A percentile compares a stretch with the other conserved stretches of the same genome.
Conservation (phyloP, 2,113 vertebrate species). For the Plotosus lineatus region DNA sequence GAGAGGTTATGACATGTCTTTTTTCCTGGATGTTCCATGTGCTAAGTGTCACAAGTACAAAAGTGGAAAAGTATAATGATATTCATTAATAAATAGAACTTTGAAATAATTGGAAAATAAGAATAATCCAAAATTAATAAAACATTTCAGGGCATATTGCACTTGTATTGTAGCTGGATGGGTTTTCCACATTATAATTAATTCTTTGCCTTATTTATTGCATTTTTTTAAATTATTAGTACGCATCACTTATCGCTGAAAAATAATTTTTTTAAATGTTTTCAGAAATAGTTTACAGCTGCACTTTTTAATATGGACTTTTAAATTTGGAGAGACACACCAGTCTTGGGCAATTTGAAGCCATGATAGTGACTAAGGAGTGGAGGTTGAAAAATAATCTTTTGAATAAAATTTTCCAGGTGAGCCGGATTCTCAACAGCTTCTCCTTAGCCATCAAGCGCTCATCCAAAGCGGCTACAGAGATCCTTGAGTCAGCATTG, state of each 20-base stretch:
- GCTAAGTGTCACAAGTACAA: background rate
- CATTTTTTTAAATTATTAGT: too few species aligned
- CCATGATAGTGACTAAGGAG: background rate
- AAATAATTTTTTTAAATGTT: too few species aligned
- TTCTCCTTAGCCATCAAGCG: slow-evolving; percentile 94
- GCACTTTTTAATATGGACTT: too few species aligned
- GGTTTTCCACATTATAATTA: too few species aligned
- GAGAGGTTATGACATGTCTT: too few species aligned
- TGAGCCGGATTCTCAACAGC: slow-evolving; percentile 95
- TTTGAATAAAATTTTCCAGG: slow-evolving; percentile 68
- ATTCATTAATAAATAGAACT: background rate
- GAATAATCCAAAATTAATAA: background rate
- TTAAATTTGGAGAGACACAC: background rate
- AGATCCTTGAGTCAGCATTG: slow-evolving; percentile 78
- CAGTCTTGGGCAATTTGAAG: background rate
- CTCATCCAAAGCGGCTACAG: slow-evolving; percentile 82
- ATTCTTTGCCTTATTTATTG: too few species aligned
- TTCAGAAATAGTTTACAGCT: too few species aligned
- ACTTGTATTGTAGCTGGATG: too few species aligned
- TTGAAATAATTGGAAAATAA: background rate
- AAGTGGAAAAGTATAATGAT: background rate
- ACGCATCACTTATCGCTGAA: too few species aligned
- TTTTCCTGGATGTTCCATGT: background rate
- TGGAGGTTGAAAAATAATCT: background rate
- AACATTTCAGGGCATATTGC: background rate